These are phyloP conservation scores for Parauchenoglanis punctatus DNA, from an alignment of 2,797 vertebrate genomes.

Conservation along the genomic window DNA sequence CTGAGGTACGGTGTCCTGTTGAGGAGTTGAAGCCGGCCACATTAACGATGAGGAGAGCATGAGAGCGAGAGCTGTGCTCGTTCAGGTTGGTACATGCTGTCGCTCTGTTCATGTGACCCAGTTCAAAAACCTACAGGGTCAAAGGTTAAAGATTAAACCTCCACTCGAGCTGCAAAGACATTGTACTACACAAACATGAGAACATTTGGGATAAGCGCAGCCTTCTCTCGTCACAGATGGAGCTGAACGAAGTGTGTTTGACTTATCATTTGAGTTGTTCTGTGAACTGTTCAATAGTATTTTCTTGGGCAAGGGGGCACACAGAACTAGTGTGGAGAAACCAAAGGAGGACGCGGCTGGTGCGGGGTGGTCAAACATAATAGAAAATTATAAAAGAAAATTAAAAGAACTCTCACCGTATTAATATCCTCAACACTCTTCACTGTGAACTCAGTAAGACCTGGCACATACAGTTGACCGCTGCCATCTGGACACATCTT, in stretches of 20 bases:
- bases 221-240: neutral
- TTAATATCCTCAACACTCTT: constrained; percentile 92
- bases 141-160: constrained; percentile 13
- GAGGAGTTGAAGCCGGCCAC: constrained; percentile 83
- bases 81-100: constrained; percentile 95
- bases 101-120: constrained; percentile 86
- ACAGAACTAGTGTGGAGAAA: neutral
- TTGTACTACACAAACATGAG: neutral
- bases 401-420: constrained; percentile 72
- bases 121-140: constrained; percentile 83
- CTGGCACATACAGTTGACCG: constrained; percentile 91
- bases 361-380: neutral
- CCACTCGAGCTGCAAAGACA: neutral
- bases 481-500: constrained; percentile 92
- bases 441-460: constrained; percentile 85
- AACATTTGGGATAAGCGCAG: neutral
- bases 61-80: constrained; percentile 93
- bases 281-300: neutral
- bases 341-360: neutral
- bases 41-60: constrained; percentile 89
- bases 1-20: constrained; percentile 85
- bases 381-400: neutral
- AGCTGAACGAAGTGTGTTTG: neutral
- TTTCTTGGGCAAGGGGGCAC: neutral
- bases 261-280: neutral